A percentile compares a stretch with the other conserved stretches of the same genome.
phyloP scores from a whole-genome alignment of 2,113 vertebrate genomes.

The Pavo muticus region DNA sequence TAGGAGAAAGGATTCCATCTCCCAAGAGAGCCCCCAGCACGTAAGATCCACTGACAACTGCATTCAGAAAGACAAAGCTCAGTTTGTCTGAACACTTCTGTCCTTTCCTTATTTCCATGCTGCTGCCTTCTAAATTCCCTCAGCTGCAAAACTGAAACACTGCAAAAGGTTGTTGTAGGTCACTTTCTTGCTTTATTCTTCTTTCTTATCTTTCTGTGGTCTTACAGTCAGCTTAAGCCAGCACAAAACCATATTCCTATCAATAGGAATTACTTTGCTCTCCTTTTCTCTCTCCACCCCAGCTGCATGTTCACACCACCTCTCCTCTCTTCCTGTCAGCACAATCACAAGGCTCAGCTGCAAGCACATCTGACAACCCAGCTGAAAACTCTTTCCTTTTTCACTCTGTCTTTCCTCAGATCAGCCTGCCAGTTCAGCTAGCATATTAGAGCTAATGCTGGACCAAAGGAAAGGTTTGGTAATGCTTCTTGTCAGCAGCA shows the following conservation, averaged over 20 bases:
- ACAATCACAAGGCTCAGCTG: background rate
- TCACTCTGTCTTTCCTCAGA: background rate
- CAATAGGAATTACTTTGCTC: background rate
- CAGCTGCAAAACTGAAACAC: background rate
- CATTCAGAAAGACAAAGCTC: background rate
- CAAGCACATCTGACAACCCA: background rate
- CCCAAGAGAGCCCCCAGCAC: background rate
- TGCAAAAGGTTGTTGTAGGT: background rate
- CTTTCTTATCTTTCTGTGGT: background rate
- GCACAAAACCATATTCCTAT: fast-evolving
- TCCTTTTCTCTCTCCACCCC: background rate
- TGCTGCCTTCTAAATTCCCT: background rate
- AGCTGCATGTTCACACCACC: background rate
- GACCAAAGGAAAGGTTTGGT: background rate
- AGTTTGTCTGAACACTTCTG: background rate
- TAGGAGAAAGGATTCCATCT: background rate
- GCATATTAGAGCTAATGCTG: background rate
- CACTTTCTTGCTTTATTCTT: background rate
- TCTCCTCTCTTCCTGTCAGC: background rate
- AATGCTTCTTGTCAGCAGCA: background rate
- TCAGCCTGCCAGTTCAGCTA: background rate
- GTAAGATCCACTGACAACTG: background rate
- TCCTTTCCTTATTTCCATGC: background rate
- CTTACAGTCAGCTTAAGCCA: background rate
- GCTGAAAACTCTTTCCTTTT: background rate